Percentiles rank a stretch among this genome's conserved stretches.
phyloP scores from a whole-genome alignment of 1,140 invertebrate genomes.

The Triops cancriformis region DNA sequence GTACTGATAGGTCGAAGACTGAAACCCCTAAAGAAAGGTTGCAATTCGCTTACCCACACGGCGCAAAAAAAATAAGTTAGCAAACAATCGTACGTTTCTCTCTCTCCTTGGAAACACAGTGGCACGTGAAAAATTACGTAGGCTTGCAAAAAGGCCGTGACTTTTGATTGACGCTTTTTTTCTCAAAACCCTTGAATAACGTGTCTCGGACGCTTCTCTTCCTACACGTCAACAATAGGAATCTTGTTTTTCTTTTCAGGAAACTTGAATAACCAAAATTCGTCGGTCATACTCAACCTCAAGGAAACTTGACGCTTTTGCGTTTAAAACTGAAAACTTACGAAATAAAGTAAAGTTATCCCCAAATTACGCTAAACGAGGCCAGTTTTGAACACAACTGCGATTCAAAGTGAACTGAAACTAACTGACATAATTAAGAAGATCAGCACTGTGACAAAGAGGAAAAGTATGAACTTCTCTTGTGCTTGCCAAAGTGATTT shows the following conservation, averaged over 20 bases:
- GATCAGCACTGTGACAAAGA: no score
- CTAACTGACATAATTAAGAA: no score
- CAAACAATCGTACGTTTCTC: neutral
- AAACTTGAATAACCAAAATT: neutral
- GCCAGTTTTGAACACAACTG: neutral
- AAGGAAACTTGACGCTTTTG: neutral
- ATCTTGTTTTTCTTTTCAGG: neutral
- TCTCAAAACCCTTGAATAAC: neutral
- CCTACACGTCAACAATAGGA: neutral
- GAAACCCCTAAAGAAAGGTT: no score
- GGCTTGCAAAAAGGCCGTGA: constrained; percentile 12
- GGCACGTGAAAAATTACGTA: constrained; percentile 13
- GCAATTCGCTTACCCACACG: neutral
- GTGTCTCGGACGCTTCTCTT: neutral
- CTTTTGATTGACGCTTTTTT: constrained; percentile 13
- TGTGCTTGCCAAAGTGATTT: neutral
- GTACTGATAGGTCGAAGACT: no score
- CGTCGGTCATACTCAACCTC: neutral
- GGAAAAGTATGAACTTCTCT: no score
- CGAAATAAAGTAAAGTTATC: neutral
- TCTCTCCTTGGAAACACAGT: neutral
- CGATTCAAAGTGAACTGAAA: neutral
- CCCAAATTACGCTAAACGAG: neutral
- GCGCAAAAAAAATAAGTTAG: neutral
- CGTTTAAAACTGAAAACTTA: neutral